Evolutionary conservation across 2,888 invertebrate genomes (phyloP), one percentile per base, ranked within the genome.

Genomic region (Mesoligia furuncula): DNA sequence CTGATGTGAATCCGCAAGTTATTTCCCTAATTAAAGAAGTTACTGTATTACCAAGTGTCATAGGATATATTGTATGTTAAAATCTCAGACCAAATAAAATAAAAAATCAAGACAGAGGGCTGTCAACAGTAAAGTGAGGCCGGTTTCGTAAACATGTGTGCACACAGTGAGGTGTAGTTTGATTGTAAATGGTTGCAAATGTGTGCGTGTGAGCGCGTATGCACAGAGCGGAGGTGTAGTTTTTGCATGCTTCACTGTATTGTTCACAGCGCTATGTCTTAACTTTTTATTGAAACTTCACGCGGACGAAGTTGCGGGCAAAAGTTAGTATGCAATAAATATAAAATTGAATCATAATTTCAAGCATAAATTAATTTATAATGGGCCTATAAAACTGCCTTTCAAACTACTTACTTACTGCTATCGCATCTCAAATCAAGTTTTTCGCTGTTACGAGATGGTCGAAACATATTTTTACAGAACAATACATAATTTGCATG

Each of bases 401-500:
- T 57, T 61, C 20, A 65, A 73, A 78, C 64, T n/a, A n/a, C n/a
- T n/a, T n/a, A n/a, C n/a, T n/a, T n/a, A n/a, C 27, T 72, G 68
- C 17, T 69, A 73, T 73, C 65, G 68, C 54, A 27, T 69, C 70
- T 72, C n/a, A 72, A 75, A 72, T 75, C 67, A 64, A 80, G n/a
- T 62, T 73, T 79, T 84, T 77, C 70, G 11, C 51, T 66, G 39
- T 73, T 80, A 64, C 54, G 68, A 78, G 73, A 13, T 67, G 66
- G 67, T 67, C 83, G 75, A 82, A 86, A 84, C 76, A 81, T 77
- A 73, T 78, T 75, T 75, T 72, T 76, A 77, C 39, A 79, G 83
- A 90, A 91, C 91, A 90, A 89, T 92, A 86, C 86, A 84, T 80
- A 67, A 89, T 91, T 90, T 86, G 84, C 88, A 90, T 89, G 80